Base-by-base conservation (phyloP, 1,140 invertebrate species). In the Pissodes strobi region DNA sequence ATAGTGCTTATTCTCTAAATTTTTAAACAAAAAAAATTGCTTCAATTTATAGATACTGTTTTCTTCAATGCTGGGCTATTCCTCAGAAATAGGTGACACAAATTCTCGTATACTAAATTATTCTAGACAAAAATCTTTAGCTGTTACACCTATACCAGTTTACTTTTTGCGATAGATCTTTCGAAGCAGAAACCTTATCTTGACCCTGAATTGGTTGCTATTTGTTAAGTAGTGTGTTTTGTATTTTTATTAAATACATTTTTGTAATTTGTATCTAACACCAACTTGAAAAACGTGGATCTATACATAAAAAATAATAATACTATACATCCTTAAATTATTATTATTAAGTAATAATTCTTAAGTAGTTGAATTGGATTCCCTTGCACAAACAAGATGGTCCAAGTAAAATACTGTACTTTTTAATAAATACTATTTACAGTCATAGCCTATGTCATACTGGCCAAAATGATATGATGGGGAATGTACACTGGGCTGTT, bases 401-500 rank as follows among this genome's bases (percentile, higher is more conserved):
- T 61, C 57, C 55, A 59, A 63, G 53, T 48, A 58, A 68, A 53
- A 64, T 52, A 69, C 64, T 68, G 67, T 48, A 30, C 60, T 64
- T 37, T 46, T 30, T 45, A 64, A 64, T 64, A 72, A 72, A 72
- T 72, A 60, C 66, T 70, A 67, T 74, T 46, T 75, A 76, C 74
- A 75, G 51, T 63, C 60, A 56, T 63, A 66, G 64, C 66, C 73
- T 73, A 70, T 67, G 45, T 65, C 63, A 48, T 75, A 76, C 75
- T 76, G 75, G 73, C 75, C 75, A 72, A 69, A 74, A 69, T 76
- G 74, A 77, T 77, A 76, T 78, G 76, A 74, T 75, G 53, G 73
- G 76, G 76, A 76, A 76, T 77, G 75, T 77, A 73, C 71, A 73
- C 55, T 45, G 71, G 73, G 67, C 39, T 56, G 51, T 55, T 39